Conservation (phyloP, 2,888 invertebrate species). For the Caenorhabditis panamensis region DNA sequence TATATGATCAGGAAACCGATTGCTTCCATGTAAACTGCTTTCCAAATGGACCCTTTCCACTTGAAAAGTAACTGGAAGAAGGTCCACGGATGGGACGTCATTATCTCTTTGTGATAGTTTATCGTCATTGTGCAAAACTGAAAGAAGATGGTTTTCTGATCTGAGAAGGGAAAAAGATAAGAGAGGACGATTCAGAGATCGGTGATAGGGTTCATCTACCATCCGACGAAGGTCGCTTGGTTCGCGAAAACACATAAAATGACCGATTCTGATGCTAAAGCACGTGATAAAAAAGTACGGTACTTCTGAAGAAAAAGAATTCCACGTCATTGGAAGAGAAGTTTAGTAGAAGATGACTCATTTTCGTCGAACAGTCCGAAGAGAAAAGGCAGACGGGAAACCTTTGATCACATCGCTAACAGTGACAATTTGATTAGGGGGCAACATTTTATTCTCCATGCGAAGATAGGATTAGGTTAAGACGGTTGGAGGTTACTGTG, state of each 20-base stretch:
- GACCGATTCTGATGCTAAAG: conserved; percentile 34
- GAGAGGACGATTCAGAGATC: conserved; percentile 41
- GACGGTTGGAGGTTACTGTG: conserved; percentile 25
- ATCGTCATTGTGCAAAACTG: conserved; percentile 64
- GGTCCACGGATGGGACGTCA: conserved; percentile 68
- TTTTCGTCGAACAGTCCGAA: conserved; percentile 26
- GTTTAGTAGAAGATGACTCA: conserved; percentile 24
- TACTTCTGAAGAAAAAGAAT: conserved; percentile 13
- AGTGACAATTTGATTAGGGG: conserved; percentile 26
- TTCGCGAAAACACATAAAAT: conserved; percentile 39
- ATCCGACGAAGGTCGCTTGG: conserved; percentile 21
- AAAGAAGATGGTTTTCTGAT: neutral
- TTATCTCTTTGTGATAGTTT: conserved; percentile 69
- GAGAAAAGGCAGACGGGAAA: neutral
- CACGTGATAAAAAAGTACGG: conserved; percentile 44
- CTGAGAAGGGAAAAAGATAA: neutral
- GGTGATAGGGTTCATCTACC: conserved; percentile 49
- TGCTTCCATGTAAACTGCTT: conserved; percentile 69
- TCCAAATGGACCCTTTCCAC: conserved; percentile 73
- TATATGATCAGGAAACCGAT: conserved; percentile 65
- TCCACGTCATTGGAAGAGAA: conserved; percentile 13
- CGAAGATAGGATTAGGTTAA: conserved; percentile 31
- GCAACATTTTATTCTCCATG: conserved; percentile 39
- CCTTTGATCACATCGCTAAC: neutral
- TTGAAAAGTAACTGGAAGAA: conserved; percentile 66